Evolutionary conservation across 2,797 vertebrate species (phyloP), one percentile per base, ranked within the genome.

Genomic region (Amniataba percoides): DNA sequence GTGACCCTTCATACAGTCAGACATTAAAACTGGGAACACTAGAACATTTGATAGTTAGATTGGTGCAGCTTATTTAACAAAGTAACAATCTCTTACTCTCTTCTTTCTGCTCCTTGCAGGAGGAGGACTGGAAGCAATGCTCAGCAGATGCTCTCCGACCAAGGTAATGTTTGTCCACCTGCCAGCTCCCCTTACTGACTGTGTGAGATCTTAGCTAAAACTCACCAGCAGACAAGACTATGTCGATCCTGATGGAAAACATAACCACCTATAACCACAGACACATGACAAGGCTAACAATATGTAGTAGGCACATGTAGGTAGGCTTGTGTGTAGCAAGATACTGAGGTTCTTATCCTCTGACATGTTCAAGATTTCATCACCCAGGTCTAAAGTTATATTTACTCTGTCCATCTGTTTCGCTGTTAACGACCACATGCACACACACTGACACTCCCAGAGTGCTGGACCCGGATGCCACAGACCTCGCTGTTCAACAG

Each of bases 131-230:
- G 92, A 87, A 95, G 93, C 88, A 93, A 89, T 60, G 85, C 92
- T 63, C 95, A 95, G 65, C 91, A 89, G 87, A 95, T 96, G 94
- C 95, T 96, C 66, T 88, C 56, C 0, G 95, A 96, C 61, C 89
- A 95, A 94, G 95, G 95, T 96, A 85, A 51, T 11, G 11, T 34
- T 51, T 3, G 19, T 23, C 56, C 48, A 48, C 9, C 55, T 3
- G 5, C n/a, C 34, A 27, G 16, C 25, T 11, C 4, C 18, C 27
- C 19, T 14, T 8, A 2, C 36, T 36, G 49, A 15, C 18, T 67
- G 36, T 39, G 43, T 45, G 34, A 63, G 9, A 48, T 36, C 40
- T 13, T 45, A 19, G 43, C 45, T 25, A 55, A 48, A 69, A 36
- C 36, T 13, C 7, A 8, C 57, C 9, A 19, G 16, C 48, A 16